Conservation (phyloP, 2,888 invertebrate genomes). For the Argyresthia albistria region DNA sequence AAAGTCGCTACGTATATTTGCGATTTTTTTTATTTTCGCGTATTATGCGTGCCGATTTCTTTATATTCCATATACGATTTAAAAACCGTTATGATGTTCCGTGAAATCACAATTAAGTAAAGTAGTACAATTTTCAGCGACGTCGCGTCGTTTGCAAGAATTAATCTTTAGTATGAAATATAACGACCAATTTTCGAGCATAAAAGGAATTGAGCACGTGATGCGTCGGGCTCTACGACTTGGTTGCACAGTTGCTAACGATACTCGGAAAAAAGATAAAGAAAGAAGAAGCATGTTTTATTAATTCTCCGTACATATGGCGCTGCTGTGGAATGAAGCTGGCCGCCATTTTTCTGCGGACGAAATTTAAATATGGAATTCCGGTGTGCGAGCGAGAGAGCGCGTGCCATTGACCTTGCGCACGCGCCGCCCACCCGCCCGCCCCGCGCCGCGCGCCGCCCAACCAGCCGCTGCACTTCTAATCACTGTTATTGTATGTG, state of each 20-base stretch:
- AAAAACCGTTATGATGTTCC: constrained; percentile 29
- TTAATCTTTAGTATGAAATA: constrained; percentile 22
- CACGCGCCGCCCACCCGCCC: constrained; percentile 43
- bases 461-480: constrained; percentile 10
- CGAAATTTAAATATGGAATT: constrained; percentile 73
- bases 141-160: background rate
- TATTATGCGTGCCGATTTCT: too few species aligned
- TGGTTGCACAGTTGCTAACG: constrained; percentile 47
- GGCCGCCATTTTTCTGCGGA: constrained; percentile 71
- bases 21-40: too few species aligned
- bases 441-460: constrained; percentile 18
- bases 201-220: constrained; percentile 21
- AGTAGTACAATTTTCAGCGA: constrained; percentile 1
- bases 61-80: too few species aligned
- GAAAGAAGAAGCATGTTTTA: constrained; percentile 62
- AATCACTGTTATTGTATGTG: background rate
- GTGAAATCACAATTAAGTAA: constrained; percentile 2
- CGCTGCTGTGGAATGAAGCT: constrained; percentile 55
- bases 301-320: constrained; percentile 65
- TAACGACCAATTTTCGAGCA: constrained; percentile 31
- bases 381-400: constrained; percentile 71
- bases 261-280: constrained; percentile 54
- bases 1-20: too few species aligned
- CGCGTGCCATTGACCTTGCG: constrained; percentile 71
- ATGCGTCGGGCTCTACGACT: constrained; percentile 39